Conservation (phyloP, 30 jellyfish, hydroid and myxozoan species). For the Kudoa iwatai region DNA sequence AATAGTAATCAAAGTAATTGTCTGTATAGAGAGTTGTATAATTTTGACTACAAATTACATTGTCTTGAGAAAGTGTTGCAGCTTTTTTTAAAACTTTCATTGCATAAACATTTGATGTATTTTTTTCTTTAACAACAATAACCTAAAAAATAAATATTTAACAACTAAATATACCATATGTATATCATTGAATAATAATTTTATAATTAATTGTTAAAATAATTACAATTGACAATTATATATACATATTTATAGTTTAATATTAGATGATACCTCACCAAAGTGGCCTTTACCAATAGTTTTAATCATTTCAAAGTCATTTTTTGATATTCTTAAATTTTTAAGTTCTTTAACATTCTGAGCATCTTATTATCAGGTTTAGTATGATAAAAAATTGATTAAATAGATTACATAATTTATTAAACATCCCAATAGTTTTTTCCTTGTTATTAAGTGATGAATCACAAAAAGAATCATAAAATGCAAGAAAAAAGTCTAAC, state of each 20-base stretch:
- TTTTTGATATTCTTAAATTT: slow-evolving; percentile 18
- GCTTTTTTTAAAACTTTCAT: slow-evolving; percentile 78
- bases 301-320: slow-evolving; percentile 63
- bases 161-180: background rate
- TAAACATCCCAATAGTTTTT: slow-evolving; percentile 42
- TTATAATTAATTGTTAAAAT: background rate
- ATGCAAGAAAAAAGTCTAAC: slow-evolving; percentile 46
- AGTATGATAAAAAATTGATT: too few species aligned
- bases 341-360: slow-evolving; percentile 31
- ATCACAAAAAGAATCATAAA: slow-evolving; percentile 22
- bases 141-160: slow-evolving; percentile 21
- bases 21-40: too few species aligned
- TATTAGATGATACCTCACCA: slow-evolving; percentile 54
- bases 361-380: too few species aligned
- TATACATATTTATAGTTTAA: background rate
- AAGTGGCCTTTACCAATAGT: slow-evolving; percentile 96
- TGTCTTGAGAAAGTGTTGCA: slow-evolving; percentile 74
- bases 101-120: slow-evolving; percentile 76
- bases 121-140: slow-evolving; percentile 78
- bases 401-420: slow-evolving; percentile 10
- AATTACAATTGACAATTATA: background rate
- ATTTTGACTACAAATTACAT: slow-evolving; percentile 14
- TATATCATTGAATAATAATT: background rate
- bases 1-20: too few species aligned
- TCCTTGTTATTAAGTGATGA: slow-evolving; percentile 35